Evolutionary conservation across 2,888 invertebrate species (phyloP), one percentile per base, ranked within the genome.

Genomic region (Chromoteleia sp.): DNA sequence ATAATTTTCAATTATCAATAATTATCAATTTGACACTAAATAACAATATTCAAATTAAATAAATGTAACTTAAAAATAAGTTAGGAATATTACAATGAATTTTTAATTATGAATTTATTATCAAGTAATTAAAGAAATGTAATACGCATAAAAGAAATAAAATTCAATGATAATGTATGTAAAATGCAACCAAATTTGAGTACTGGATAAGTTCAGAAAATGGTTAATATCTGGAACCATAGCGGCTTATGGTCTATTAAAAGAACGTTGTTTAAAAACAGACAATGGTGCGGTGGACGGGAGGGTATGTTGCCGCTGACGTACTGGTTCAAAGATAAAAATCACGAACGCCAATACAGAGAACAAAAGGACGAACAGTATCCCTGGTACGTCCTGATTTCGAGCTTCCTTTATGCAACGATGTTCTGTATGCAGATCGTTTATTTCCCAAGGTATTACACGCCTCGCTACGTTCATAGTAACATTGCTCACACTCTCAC

Each of bases 251-350:
- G 45, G 19, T 30, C 15, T 52, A 56, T 36, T 56, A 56, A 56
- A 1, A 36, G 41, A 21, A 29, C 30, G 12, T 56, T 56, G 30
- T 59, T 63, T 54, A 50, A 48, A 61, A 54, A 54, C 89, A 94
- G 94, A 86, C 93, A 93, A 86, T 94, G 94, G 92, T 93, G 93
- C 87, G 92, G 91, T 71, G 85, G 88, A 25, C 93, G 92, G 1
- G 96, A 97, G 88, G 98, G 96, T 83, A 93, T 98, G 91, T 95
- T 96, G 88, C 95, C 96, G 0, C 92, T 97, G 0, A 95, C 96
- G 17, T 94, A 98, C 86, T 96, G 96, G 95, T 98, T 98, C 92
- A 94, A 95, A 74, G 95, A 95, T 84, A 92, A 93, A 30, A 93
- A 93, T 1, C 95, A 96, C 84, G 98, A 98, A 92, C 92, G 93